Conservation (phyloP, 2,888 invertebrate genomes). For the Ennomos fuscantarius region DNA sequence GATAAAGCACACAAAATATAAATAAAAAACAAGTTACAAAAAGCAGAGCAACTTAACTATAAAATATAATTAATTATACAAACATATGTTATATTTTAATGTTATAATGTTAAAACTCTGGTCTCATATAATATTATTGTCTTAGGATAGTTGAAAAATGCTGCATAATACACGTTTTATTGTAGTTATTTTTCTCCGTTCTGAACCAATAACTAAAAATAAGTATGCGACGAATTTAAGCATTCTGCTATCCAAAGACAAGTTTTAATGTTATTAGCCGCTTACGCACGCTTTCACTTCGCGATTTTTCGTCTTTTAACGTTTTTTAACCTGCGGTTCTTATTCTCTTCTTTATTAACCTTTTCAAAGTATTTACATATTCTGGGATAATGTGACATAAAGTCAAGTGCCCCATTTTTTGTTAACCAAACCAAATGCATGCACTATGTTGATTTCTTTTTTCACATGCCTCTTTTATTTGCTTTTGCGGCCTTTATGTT, state of each 20-base stretch:
- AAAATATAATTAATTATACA: too few species aligned
- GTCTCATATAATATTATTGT: conserved; percentile 7
- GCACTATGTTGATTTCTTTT: conserved; percentile 19
- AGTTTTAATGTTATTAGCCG: conserved; percentile 35
- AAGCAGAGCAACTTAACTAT: too few species aligned
- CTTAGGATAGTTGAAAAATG: conserved; percentile 16
- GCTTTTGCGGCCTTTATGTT: conserved; percentile 51
- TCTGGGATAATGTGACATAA: conserved; percentile 13
- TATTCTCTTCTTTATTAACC: conserved; percentile 14
- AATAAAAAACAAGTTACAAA: too few species aligned
- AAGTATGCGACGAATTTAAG: background rate
- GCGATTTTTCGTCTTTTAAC: conserved; percentile 40
- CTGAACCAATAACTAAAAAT: too few species aligned
- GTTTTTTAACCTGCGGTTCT: background rate
- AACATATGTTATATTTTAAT: too few species aligned
- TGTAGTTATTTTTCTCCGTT: too few species aligned
- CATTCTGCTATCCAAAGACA: conserved; percentile 36
- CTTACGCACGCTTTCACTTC: conserved; percentile 69
- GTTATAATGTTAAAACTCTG: conserved; percentile 4
- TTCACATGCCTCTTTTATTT: conserved; percentile 45
- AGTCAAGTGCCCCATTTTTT: conserved; percentile 6
- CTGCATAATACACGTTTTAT: background rate
- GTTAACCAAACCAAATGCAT: conserved; percentile 22
- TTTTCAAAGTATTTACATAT: background rate
- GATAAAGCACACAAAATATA: too few species aligned